These are phyloP conservation scores for Dryomyza anilis DNA, from an alignment of 2,888 invertebrate genomes.

Conservation along the genomic window DNA sequence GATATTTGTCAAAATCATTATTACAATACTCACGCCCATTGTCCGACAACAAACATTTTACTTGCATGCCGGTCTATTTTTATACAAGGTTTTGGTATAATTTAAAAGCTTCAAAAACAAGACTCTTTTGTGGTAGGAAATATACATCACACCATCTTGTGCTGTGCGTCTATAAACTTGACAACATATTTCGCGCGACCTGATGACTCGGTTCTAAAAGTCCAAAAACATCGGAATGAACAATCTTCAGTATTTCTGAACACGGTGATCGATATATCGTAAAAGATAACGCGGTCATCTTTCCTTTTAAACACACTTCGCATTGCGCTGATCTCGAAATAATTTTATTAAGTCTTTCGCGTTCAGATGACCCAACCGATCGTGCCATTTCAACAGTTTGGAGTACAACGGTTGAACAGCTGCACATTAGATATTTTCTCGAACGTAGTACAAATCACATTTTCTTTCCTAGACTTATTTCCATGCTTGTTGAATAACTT, in stretches of 20 bases:
- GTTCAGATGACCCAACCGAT: constrained; percentile 26
- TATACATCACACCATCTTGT: constrained; percentile 27
- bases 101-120: constrained; percentile 33
- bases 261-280: constrained; percentile 15
- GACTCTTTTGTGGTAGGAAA: constrained; percentile 27
- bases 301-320: constrained; percentile 23
- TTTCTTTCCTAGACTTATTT: too few species aligned
- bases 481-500: too few species aligned
- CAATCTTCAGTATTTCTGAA: constrained; percentile 25
- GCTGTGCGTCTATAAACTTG: too few species aligned
- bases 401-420: constrained; percentile 29
- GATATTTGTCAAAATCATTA: constrained; percentile 33
- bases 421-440: constrained; percentile 24
- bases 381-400: constrained; percentile 29
- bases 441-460: constrained; percentile 27
- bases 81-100: constrained; percentile 37
- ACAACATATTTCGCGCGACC: constrained; percentile 25
- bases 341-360: constrained; percentile 25
- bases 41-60: constrained; percentile 41
- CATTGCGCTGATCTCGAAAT: constrained; percentile 21
- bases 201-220: constrained; percentile 25
- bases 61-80: constrained; percentile 34
- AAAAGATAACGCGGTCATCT: constrained; percentile 26
- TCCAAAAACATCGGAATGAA: constrained; percentile 28
- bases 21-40: too few species aligned